phyloP scores from a whole-genome alignment of 2,113 vertebrate genomes.

The Takifugu bimaculatus region DNA sequence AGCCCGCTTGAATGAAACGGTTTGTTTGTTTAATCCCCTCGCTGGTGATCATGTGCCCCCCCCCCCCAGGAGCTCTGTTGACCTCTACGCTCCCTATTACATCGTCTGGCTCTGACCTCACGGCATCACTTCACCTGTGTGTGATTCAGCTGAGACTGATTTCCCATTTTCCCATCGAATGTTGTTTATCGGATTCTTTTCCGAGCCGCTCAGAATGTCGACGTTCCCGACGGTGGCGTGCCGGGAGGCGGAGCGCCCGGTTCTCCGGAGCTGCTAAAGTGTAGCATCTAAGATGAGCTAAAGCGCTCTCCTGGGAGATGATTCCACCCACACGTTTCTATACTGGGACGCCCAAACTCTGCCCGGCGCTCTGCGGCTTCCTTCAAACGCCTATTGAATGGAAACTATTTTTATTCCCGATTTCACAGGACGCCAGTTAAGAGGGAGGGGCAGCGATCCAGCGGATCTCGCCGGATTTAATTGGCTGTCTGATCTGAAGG shows the following conservation, averaged over 20 bases:
- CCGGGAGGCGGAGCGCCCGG: background rate
- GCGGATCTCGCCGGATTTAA: background rate
- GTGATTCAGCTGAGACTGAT: background rate
- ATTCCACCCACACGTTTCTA: conserved; percentile 45
- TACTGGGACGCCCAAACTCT: conserved; percentile 26
- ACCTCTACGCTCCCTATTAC: conserved; percentile 3
- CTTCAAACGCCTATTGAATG: conserved; percentile 28
- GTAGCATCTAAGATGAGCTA: conserved; percentile 33
- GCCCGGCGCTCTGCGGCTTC: conserved; percentile 13
- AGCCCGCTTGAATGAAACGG: no score
- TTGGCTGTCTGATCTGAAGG: background rate
- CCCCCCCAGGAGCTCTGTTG: conserved; percentile 1
- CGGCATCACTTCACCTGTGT: conserved; percentile 33
- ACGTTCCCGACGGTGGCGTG: background rate
- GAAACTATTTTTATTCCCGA: conserved; percentile 1
- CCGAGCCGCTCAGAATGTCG: no score
- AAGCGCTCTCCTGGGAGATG: conserved; percentile 33
- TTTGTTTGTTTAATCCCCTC: no score
- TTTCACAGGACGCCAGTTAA: background rate
- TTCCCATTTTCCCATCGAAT: background rate
- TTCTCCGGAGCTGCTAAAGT: conserved; percentile 22
- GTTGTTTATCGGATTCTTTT: no score
- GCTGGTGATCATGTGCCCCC: background rate
- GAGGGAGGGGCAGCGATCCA: background rate
- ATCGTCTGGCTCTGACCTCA: conserved; percentile 15